A percentile compares a stretch with the other conserved stretches of the same genome.
Conservation (phyloP, 2,888 invertebrate genomes). For the Acrobasis consociella region DNA sequence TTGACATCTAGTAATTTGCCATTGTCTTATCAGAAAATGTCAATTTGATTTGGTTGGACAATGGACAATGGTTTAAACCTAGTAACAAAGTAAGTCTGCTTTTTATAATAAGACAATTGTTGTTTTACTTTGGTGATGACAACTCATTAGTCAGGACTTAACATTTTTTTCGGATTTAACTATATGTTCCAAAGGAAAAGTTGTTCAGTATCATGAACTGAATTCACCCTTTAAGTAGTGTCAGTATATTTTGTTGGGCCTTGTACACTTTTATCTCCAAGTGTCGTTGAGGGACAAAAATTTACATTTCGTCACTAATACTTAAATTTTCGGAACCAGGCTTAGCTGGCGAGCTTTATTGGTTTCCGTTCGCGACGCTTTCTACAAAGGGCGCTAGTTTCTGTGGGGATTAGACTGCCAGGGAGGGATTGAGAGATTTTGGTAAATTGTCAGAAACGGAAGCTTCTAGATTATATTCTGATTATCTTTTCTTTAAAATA, state of each 20-base stretch:
- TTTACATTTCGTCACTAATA: constrained; percentile 27
- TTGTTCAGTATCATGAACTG: no score
- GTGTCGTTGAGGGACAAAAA: constrained; percentile 6
- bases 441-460: neutral
- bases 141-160: no score
- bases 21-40: no score
- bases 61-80: no score
- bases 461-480: neutral
- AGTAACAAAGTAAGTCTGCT: no score
- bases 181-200: no score
- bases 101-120: no score
- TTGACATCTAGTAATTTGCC: no score
- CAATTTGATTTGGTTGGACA: no score
- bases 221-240: neutral
- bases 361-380: constrained; percentile 27
- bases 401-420: neutral
- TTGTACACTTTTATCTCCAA: neutral
- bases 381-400: constrained; percentile 17
- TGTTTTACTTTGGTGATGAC: no score
- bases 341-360: constrained; percentile 34
- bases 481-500: no score
- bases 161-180: no score
- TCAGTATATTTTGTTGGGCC: neutral
- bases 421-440: neutral
- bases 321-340: constrained; percentile 1